phyloP scores from a whole-genome alignment of 2,113 vertebrate genomes.

The Pelecanus crispus region DNA sequence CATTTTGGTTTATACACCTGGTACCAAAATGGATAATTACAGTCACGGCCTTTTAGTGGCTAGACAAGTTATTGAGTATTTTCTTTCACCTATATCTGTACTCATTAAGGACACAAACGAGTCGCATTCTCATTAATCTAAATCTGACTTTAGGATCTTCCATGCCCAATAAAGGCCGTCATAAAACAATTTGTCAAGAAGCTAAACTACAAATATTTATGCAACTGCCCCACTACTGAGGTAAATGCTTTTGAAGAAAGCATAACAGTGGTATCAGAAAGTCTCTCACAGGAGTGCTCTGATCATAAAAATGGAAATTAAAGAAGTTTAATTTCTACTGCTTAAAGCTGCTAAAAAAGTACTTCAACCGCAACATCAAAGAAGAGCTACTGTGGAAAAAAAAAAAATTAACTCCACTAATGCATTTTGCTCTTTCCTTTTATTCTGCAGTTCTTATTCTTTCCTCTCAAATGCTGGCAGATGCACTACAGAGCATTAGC shows the following conservation, averaged over 20 bases:
- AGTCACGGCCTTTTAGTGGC: neutral
- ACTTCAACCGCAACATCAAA: slow-evolving; percentile 45
- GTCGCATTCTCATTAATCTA: neutral
- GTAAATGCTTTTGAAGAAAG: slow-evolving; percentile 5
- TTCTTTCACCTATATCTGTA: neutral
- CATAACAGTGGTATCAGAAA: neutral
- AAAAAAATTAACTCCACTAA: neutral
- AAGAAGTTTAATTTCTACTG: slow-evolving; percentile 40
- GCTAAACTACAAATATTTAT: neutral
- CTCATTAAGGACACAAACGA: neutral
- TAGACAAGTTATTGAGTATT: neutral
- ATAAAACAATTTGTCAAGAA: neutral
- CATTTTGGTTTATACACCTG: neutral
- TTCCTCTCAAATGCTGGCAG: neutral
- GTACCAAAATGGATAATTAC: neutral
- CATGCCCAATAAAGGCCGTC: neutral
- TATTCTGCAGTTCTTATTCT: neutral
- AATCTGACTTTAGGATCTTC: neutral
- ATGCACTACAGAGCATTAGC: slow-evolving; percentile 40
- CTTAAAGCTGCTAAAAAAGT: slow-evolving; percentile 31
- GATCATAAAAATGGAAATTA: slow-evolving; percentile 48
- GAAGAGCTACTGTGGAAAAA: neutral
- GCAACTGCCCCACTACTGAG: neutral
- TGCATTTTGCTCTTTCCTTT: neutral
- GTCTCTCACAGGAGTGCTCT: slow-evolving; percentile 15